Evolutionary conservation across 2,797 vertebrate species (phyloP).

Genomic region (Galaxias olidus): DNA sequence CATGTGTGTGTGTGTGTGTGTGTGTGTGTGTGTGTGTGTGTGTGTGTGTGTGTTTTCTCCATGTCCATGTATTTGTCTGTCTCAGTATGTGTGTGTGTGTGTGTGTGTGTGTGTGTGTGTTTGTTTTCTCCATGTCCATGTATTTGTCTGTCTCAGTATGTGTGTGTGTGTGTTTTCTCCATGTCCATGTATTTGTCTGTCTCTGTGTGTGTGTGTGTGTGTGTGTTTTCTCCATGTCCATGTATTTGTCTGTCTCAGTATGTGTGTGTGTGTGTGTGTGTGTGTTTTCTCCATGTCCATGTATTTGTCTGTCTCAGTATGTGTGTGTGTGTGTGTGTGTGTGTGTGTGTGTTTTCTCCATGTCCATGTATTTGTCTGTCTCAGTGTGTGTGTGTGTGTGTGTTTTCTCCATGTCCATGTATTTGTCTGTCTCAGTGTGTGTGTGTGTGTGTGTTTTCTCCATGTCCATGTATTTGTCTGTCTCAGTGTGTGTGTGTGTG

Average conservation of each 20-base stretch:
- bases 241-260: background rate
- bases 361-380: background rate
- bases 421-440: background rate
- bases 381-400: background rate
- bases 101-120: background rate
- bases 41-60: background rate
- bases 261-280: background rate
- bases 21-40: background rate
- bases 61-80: background rate
- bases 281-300: too few relatives aligned
- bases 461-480: background rate
- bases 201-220: background rate
- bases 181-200: background rate
- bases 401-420: too few relatives aligned
- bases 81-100: background rate
- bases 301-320: background rate
- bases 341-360: background rate
- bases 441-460: background rate
- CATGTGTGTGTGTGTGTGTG: background rate
- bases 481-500: background rate
- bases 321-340: background rate
- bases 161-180: background rate
- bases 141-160: too few relatives aligned
- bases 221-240: too few relatives aligned
- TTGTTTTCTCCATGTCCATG: too few relatives aligned